Conservation (phyloP, 2,888 invertebrate genomes). For the Clanis bilineata region DNA sequence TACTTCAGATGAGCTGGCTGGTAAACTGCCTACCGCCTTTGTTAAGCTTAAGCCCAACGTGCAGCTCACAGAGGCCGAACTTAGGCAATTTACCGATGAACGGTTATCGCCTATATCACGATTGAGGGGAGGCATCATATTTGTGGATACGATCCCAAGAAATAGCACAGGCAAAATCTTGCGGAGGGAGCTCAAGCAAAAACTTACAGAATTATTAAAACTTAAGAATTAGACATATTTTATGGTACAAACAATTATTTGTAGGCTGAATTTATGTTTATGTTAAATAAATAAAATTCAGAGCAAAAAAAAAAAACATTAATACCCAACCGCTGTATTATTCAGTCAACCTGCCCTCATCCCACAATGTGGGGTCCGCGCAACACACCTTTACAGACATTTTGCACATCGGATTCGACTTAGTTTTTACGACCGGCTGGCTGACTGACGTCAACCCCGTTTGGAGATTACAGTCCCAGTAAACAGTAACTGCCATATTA, state of each 20-base stretch:
- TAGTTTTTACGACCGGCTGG: too few relatives aligned
- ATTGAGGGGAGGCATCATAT: constrained; percentile 85
- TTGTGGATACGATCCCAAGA: constrained; percentile 84
- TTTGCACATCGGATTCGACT: too few relatives aligned
- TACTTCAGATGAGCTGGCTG: constrained; percentile 85
- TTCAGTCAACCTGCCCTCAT: too few relatives aligned
- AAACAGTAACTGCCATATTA: too few relatives aligned
- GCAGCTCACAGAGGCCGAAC: constrained; percentile 76
- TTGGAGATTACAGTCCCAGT: too few relatives aligned
- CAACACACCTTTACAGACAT: too few relatives aligned
- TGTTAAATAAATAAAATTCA: not conserved
- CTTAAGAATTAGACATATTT: not conserved
- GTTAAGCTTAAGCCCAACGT: constrained; percentile 83
- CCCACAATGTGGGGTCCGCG: too few relatives aligned
- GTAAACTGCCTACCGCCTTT: constrained; percentile 90
- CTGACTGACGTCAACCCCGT: too few relatives aligned
- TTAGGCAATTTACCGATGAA: constrained; percentile 81
- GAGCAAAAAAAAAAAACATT: too few relatives aligned
- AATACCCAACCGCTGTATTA: too few relatives aligned
- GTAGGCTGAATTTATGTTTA: not conserved
- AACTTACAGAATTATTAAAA: not conserved
- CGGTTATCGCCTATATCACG: constrained; percentile 81
- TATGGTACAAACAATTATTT: not conserved
- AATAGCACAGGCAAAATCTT: constrained; percentile 82
- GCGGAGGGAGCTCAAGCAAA: constrained; percentile 66